These are phyloP conservation scores for Aphyosemion australe DNA, from an alignment of 2,113 vertebrate genomes.

Conservation along the genomic window DNA sequence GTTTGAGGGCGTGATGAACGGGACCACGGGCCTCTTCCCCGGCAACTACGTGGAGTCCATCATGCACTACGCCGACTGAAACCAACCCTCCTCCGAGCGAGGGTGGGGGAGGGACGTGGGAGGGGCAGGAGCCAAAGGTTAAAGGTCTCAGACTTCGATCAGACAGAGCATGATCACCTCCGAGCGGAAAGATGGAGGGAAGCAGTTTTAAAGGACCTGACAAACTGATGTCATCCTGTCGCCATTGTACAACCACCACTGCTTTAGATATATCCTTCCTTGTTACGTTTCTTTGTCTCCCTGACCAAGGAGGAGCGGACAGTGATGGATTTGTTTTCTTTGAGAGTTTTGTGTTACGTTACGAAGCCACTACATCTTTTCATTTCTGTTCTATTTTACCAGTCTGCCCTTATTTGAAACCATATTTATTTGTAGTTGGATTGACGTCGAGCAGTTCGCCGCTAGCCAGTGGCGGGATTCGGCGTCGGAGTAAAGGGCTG, in stretches of 20 bases:
- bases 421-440: conserved; percentile 70
- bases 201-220: conserved; percentile 29
- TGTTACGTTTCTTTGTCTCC: conserved; percentile 47
- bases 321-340: conserved; percentile 37
- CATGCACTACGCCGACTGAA: conserved; percentile 99
- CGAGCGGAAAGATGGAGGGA: conserved; percentile 5
- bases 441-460: conserved; percentile 30
- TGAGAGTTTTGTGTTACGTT: conserved; percentile 49
- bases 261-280: conserved; percentile 54
- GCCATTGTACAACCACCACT: conserved; percentile 66
- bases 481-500: conserved; percentile 36
- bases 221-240: conserved; percentile 49
- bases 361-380: conserved; percentile 34
- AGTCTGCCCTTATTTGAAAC: conserved; percentile 50
- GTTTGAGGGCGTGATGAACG: conserved; percentile 97
- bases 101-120: conserved; percentile 4
- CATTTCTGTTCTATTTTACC: conserved; percentile 21
- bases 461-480: conserved; percentile 11
- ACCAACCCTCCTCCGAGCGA: conserved; percentile 18
- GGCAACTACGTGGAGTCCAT: conserved; percentile 99
- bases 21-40: conserved; percentile 96
- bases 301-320: conserved; percentile 41
- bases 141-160: conserved; percentile 67
- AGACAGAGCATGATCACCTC: conserved; percentile 69
- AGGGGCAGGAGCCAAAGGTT: conserved; percentile 32